Base-by-base conservation (phyloP, 2,113 vertebrate species). In the Polypterus bichir region DNA sequence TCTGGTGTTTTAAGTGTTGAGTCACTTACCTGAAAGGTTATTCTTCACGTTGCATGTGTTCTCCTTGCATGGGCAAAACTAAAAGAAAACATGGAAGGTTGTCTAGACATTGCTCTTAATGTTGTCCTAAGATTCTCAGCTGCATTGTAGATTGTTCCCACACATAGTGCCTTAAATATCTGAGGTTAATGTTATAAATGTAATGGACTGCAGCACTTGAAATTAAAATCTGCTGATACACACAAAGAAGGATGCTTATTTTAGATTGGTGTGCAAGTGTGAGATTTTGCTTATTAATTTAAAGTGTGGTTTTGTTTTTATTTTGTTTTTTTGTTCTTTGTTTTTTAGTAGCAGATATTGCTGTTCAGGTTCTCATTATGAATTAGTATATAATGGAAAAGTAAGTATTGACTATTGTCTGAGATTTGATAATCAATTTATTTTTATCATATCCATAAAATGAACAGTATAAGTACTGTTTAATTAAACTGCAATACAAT, bases 101-200 rank as follows among this genome's bases (percentile, higher is more conserved):
- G 88, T 89, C 86, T 93, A 89, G 86, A 91, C 87, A 87, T 91
- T 88, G 91, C 91, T 94, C 88, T 91, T 90, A 85, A 87, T 87
- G 91, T 96, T 79, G 89, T 96, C 88, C 86, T 83, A 84, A 94
- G 92, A 92, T 86, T 92, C 87, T 85, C 86, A 86, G 89, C 92
- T 93, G 92, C 93, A 91, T 97, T 89, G 92, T 96, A 91, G 91
- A 91, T 84, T 79, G 92, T 97, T 92, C 82, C 91, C 89, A 97
- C 91, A 94, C 93, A 93, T 97, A 97, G 96, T 98, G 96, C 96
- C 96, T 98, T 98, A 97, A 94, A 94, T 97, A 97, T 97, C 91
- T 87, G 90, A 94, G 89, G 92, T 97, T 93, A 84, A 93, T 92
- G 91, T 97, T 95, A 89, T 90, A 88, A 87, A 92, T 91, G 93